These are phyloP conservation scores for Cariama cristata DNA, from an alignment of 2,113 vertebrate genomes.

Conservation along the genomic window DNA sequence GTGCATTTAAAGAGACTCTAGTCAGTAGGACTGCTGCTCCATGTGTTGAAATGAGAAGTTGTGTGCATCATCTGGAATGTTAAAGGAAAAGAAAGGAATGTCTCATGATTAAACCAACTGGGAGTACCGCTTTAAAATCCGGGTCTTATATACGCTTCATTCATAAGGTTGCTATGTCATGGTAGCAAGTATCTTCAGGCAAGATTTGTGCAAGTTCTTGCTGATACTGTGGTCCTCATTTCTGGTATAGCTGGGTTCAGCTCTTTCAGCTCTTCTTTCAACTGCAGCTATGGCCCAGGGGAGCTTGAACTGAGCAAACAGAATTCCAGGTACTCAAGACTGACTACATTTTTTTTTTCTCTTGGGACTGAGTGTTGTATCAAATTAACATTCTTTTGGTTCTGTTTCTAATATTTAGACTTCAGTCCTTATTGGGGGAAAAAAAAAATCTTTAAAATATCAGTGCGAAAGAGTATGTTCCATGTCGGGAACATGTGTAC, in stretches of 20 bases:
- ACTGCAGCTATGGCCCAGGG: not conserved
- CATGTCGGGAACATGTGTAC: not conserved
- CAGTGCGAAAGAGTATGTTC: not conserved
- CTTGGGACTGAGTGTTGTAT: not conserved
- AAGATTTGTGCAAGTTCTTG: not conserved
- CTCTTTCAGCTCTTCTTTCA: not conserved
- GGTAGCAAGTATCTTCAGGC: not conserved
- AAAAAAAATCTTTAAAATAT: not conserved
- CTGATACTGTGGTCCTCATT: not conserved
- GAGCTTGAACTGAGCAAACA: not conserved
- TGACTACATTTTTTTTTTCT: not conserved
- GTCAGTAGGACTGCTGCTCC: not conserved
- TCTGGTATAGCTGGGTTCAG: not conserved
- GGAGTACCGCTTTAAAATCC: not conserved
- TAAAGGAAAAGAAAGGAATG: not conserved
- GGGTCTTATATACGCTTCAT: accelerated
- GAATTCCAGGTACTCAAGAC: not conserved
- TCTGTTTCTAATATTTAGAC: not conserved
- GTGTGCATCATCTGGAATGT: not conserved
- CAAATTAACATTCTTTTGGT: not conserved
- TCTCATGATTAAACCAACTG: not conserved
- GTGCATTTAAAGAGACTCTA: not conserved
- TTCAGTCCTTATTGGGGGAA: not conserved
- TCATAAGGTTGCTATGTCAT: not conserved
- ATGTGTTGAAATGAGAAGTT: not conserved